Base-by-base conservation (phyloP, 2,113 vertebrate species). In the Nibea coibor region DNA sequence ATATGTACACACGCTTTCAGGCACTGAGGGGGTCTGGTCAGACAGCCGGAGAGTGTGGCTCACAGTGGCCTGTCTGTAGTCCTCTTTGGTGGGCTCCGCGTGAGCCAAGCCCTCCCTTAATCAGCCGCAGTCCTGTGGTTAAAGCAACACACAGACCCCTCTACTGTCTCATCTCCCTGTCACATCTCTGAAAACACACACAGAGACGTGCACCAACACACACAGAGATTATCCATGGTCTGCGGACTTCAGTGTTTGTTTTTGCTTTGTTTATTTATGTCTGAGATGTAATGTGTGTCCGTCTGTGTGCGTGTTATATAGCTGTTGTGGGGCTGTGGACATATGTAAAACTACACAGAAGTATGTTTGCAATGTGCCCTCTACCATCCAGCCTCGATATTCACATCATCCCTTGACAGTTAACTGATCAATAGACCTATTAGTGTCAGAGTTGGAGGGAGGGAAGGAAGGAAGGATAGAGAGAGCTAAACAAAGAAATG, bases 1-100 rank as follows among this genome's bases (percentile, higher is more conserved):
- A 48, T 63, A 81, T 15, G 45, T 28, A 66, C 22, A 75, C 24
- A 76, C n/a, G 80, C 51, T 43, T 42, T 51, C 50, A 57, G 63
- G 43, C 82, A 76, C 71, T 54, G 35, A 72, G 78, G 72, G 74
- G 65, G 72, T 89, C 89, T 84, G 85, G 65, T 78, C 76, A 81
- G 64, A 68, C 82, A 75, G 68, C 43, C 70, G 50, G 39, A 70
- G 63, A 78, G 85, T 35, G 79, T 75, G 78, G 75, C 78, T 83
- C 76, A 89, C 89, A 92, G 87, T 87, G 76, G 83, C 71, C 72
- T 64, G 85, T 81, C 80, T 91, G 92, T 93, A 86, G 85, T 88
- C 80, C 83, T 89, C 84, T 90, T 78, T 86, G 88, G 87, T 89
- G 78, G 88, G 87, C 88, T 86, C 26, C 16, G 2, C 47, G 57